Evolutionary conservation across 1,140 invertebrate genomes (phyloP), one percentile per base, ranked within the genome.

Genomic region (Pseudomyrmex dendroicus): DNA sequence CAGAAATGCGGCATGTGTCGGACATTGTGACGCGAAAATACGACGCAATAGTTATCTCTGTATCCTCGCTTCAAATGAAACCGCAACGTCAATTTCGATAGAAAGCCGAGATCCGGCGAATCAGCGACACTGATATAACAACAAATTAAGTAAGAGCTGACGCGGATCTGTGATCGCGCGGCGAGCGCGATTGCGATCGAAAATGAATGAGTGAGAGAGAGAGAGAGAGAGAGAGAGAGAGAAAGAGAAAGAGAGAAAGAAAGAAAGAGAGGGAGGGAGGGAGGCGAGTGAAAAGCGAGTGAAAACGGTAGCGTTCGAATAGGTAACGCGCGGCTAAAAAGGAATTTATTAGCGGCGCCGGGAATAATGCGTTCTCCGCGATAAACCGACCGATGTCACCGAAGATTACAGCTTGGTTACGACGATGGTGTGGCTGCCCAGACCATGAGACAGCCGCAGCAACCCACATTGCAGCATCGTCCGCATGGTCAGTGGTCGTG

Each of bases 321-420:
- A 87, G 89, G 89, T 89, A 5, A 25, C 83, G 90, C 68, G 7
- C 66, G 84, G 88, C 88, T 73, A 84, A 88, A 89, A 90, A 92
- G 91, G 91, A 93, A 94, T 94, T 94, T 93, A 94, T 94, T 94
- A 94, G 90, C 90, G 85, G 86, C 61, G 78, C 76, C 85, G 87
- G 90, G 90, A 90, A 91, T 92, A 91, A 35, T 35, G 35, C 5
- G 35, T 35, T 91, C 92, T 91, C 93, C 89, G 91, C 93, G 92
- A 94, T 94, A 93, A 94, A 94, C 89, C 91, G 91, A 35, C 35
- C 35, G 90, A 88, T 92, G 91, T 93, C 91, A 90, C 86, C 89
- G 85, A 89, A 92, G 78, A 89, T 92, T 91, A 93, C 91, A 90
- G 91, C 90, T 91, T 91, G 92, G 91, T 92, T 92, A 93, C 91